These are phyloP conservation scores for Vesta saturnalis DNA, from an alignment of 2,888 invertebrate genomes.

Conservation along the genomic window DNA sequence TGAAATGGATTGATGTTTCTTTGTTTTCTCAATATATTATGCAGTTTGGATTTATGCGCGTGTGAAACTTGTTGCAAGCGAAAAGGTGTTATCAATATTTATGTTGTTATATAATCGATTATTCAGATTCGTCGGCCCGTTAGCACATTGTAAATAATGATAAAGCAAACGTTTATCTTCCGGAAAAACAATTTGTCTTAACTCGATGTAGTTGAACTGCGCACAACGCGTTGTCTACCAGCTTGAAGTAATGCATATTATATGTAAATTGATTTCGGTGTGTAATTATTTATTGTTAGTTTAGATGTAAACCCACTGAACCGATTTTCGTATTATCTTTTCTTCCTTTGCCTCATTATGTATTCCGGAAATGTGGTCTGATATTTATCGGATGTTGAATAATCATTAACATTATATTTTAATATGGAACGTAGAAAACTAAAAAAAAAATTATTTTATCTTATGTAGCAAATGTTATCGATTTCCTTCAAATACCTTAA, in stretches of 20 bases:
- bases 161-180: constrained; percentile 33
- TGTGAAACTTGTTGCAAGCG: background rate
- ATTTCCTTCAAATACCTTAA: too few species aligned
- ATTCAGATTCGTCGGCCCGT: constrained; percentile 15
- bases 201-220: constrained; percentile 28
- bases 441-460: background rate
- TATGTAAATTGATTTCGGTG: constrained; percentile 54
- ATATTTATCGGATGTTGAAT: constrained; percentile 42
- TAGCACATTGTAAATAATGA: constrained; percentile 24
- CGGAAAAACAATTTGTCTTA: constrained; percentile 36
- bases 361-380: constrained; percentile 42
- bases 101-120: constrained; percentile 3
- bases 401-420: constrained; percentile 24
- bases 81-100: background rate
- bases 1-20: constrained; percentile 37
- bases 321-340: constrained; percentile 50
- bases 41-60: background rate
- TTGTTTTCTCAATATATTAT: constrained; percentile 16
- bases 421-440: background rate
- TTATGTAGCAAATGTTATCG: too few species aligned
- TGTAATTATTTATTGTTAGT: constrained; percentile 54
- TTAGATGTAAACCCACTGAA: constrained; percentile 51
- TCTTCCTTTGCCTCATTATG: constrained; percentile 48
- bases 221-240: constrained; percentile 30
- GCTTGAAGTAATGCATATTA: constrained; percentile 47